Conservation (phyloP, 2,888 invertebrate species). For the Taenaris catops region DNA sequence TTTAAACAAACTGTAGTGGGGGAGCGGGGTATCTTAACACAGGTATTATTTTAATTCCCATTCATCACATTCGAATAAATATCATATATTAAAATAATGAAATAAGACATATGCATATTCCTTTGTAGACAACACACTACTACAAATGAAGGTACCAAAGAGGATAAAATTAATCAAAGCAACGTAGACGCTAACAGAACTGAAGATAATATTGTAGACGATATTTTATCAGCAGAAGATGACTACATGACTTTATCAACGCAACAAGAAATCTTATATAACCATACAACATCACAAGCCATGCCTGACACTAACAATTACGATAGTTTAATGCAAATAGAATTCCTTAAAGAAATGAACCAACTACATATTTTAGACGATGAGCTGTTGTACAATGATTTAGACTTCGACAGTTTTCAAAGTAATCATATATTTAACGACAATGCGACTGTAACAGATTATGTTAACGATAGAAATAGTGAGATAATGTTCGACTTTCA, state of each 20-base stretch:
- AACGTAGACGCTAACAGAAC: constrained; percentile 39
- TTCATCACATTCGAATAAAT: too few relatives aligned
- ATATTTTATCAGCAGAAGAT: constrained; percentile 65
- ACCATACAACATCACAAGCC: constrained; percentile 24
- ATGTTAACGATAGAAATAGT: constrained; percentile 39
- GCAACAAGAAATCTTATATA: constrained; percentile 46
- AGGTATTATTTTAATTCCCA: too few relatives aligned
- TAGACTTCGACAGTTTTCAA: constrained; percentile 65
- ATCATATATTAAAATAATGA: too few relatives aligned
- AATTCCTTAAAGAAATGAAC: constrained; percentile 63
- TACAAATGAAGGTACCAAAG: constrained; percentile 31
- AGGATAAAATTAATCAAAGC: constrained; percentile 30
- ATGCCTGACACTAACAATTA: constrained; percentile 40
- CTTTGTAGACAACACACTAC: constrained; percentile 39
- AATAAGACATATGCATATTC: too few relatives aligned
- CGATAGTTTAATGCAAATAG: constrained; percentile 59
- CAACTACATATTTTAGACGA: constrained; percentile 63
- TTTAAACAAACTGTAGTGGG: too few relatives aligned
- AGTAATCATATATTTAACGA: constrained; percentile 53
- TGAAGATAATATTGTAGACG: constrained; percentile 66
- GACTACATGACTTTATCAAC: constrained; percentile 59
- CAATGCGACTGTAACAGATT: constrained; percentile 48
- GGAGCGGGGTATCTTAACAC: too few relatives aligned
- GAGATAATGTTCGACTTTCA: constrained; percentile 56
- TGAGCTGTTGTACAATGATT: constrained; percentile 61